Conservation (phyloP, 2,797 vertebrate species). For the Clarias platycephalus region DNA sequence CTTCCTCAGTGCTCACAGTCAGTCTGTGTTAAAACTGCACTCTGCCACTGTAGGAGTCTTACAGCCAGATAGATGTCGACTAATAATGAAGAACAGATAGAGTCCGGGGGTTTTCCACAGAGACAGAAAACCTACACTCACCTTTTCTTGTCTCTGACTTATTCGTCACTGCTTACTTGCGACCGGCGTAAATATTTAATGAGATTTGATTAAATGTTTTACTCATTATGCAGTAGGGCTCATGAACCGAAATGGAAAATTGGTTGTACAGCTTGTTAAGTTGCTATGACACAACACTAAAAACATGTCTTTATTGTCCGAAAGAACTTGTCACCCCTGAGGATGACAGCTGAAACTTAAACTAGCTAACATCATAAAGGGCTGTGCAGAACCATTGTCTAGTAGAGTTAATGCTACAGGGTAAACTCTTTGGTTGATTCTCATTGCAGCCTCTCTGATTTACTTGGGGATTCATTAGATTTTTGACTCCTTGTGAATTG, state of each 20-base stretch:
- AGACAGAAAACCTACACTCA: slow-evolving; percentile 33
- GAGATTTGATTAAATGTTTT: slow-evolving; percentile 13
- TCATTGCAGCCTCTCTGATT: slow-evolving; percentile 42
- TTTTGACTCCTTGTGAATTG: slow-evolving; percentile 47
- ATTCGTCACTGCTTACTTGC: slow-evolving; percentile 8
- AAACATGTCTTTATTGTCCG: neutral
- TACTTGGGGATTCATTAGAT: slow-evolving; percentile 45
- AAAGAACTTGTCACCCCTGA: neutral
- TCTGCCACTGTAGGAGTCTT: slow-evolving; percentile 49
- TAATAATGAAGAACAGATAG: slow-evolving; percentile 36
- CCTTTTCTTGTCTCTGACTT: slow-evolving; percentile 15
- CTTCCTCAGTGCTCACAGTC: slow-evolving; percentile 33
- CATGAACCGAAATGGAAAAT: neutral
- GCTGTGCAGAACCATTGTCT: too few relatives aligned
- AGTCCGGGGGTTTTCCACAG: slow-evolving; percentile 21
- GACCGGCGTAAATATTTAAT: slow-evolving; percentile 13
- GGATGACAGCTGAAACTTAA: neutral
- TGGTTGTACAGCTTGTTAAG: neutral
- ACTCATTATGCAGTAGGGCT: neutral
- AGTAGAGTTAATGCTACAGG: neutral
- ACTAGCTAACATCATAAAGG: slow-evolving; percentile 6
- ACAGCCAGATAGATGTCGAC: slow-evolving; percentile 39
- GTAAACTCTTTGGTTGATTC: neutral
- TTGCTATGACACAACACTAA: too few relatives aligned
- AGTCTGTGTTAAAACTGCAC: slow-evolving; percentile 38